A percentile compares a stretch with the other conserved stretches of the same genome.
These are phyloP conservation scores for Gasterosteus aculeatus DNA, from an alignment of 2,113 vertebrate species.

Conservation along the genomic window DNA sequence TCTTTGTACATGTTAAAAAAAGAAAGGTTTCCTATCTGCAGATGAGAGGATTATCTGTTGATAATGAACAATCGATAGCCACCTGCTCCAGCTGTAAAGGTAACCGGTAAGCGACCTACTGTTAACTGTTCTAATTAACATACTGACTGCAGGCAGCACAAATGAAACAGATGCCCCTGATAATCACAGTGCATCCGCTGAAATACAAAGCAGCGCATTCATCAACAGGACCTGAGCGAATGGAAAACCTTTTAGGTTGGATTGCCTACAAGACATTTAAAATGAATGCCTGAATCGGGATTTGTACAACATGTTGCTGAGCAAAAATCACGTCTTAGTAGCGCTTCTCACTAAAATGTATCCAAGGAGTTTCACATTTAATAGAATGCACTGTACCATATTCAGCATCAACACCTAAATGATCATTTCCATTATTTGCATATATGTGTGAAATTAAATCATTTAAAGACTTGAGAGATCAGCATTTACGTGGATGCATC, in stretches of 20 bases:
- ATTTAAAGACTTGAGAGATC: constrained; percentile 9
- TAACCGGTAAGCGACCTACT: neutral
- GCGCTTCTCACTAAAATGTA: neutral
- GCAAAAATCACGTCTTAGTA: constrained; percentile 7
- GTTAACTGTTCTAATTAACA: neutral
- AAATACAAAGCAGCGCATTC: neutral
- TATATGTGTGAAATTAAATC: constrained; percentile 15
- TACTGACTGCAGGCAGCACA: neutral
- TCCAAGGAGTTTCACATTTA: neutral
- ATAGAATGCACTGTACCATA: neutral
- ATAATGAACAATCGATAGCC: constrained; percentile 22
- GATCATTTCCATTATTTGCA: constrained; percentile 19
- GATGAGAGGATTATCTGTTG: constrained; percentile 34
- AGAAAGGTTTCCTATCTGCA: constrained; percentile 22
- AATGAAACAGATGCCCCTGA: neutral
- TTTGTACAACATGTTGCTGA: constrained; percentile 4
- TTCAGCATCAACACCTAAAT: constrained; percentile 5
- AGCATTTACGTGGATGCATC: constrained; percentile 1
- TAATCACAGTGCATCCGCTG: neutral
- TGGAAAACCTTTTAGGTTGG: neutral
- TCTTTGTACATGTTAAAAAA: constrained; percentile 14
- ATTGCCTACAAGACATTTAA: neutral
- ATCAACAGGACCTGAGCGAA: neutral
- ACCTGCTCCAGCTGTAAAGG: constrained; percentile 13
- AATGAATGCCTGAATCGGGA: constrained; percentile 1